Evolutionary conservation across 2,797 vertebrate genomes (phyloP).

Genomic region (Garrulus glandarius): DNA sequence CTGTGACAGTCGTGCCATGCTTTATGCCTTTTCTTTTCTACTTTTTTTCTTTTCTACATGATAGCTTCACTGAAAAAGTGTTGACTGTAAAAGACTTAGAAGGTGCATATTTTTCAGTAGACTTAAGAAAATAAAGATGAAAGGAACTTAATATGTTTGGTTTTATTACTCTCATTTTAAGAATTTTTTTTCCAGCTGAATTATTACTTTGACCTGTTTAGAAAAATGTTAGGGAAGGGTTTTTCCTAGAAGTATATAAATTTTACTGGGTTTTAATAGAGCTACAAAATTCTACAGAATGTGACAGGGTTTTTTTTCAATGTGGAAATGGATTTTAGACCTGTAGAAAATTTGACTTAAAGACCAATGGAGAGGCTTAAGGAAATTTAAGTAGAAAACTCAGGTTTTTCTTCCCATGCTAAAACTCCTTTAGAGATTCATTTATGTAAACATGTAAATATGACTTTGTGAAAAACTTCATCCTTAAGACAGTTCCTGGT

Average conservation of each 20-base stretch:
- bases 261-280: neutral
- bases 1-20: neutral
- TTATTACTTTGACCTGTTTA: neutral
- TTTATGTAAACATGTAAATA: neutral
- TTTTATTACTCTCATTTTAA: neutral
- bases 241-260: neutral
- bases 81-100: neutral
- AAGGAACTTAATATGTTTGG: neutral
- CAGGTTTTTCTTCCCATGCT: neutral
- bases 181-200: neutral
- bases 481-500: neutral
- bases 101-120: neutral
- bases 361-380: neutral
- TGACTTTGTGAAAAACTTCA: neutral
- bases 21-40: neutral
- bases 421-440: neutral
- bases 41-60: neutral
- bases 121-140: neutral
- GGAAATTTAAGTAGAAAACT: neutral
- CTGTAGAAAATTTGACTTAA: neutral
- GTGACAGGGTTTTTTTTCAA: accelerated
- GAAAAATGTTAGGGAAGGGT: neutral
- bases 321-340: neutral
- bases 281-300: neutral
- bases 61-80: neutral